Base-by-base conservation (phyloP, 2,888 invertebrate species). In the Parnassius glacialis region DNA sequence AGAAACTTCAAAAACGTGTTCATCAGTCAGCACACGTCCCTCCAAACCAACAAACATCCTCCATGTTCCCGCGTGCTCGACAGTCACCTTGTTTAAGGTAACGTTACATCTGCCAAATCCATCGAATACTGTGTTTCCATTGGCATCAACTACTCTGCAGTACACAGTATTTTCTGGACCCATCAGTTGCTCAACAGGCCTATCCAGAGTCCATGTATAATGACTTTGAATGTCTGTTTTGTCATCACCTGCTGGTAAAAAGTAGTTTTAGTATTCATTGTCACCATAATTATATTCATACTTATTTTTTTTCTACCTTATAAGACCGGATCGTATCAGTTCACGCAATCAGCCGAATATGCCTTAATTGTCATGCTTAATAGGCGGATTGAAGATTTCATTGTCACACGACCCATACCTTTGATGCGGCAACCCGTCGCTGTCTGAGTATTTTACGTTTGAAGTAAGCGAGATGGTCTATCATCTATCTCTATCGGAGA, bases 151-250 rank as follows among this genome's bases (percentile, higher is more conserved):
- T 1, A 88, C 62, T 60, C 67, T 78, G 66, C 91, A 91, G 73
- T 85, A 90, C 0, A 84, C 71, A 0, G 83, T 77, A 56, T 81
- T 69, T 57, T 78, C 76, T 0, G 88, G 81, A 0, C 90, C 90
- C 9, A 87, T 44, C 1, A 64, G 62, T 42, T 68, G 63, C 34
- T 75, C 65, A 0, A 85, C 73, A 3, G 79, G 67, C 20, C 68
- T 71, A 48, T 81, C 81, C 44, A 71, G 63, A 13, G 53, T 67
- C 75, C 79, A 80, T 2, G 59, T 57, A 41, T 50, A 58, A 16
- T 59, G 55, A 5, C 42, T 52, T 10, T 54, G 51, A 11, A 44
- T 5, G 0, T 52, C 42, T 10, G 52, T 34, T 12, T 59, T 48
- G 42, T 34, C 44, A 7, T 20, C 34, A 64, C 53, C 63, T 63